These are phyloP conservation scores for Dendropsophus ebraccatus DNA, from an alignment of 2,113 vertebrate species.

Conservation along the genomic window DNA sequence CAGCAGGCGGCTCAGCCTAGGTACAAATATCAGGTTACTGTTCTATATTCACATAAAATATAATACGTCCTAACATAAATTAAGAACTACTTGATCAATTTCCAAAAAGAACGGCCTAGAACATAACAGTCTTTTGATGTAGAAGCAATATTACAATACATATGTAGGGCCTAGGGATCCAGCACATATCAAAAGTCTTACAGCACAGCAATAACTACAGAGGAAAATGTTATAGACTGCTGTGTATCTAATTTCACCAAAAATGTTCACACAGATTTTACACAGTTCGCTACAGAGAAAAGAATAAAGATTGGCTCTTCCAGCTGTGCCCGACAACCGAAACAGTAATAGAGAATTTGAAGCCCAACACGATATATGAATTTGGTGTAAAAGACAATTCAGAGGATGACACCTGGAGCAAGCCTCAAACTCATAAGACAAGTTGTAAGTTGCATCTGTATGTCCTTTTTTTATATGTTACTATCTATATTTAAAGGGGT, in stretches of 20 bases:
- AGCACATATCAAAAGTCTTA: background rate
- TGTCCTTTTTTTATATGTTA: background rate
- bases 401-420: constrained; percentile 86
- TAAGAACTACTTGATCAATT: background rate
- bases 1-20: background rate
- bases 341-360: constrained; percentile 90
- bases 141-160: background rate
- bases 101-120: background rate
- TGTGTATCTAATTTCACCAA: background rate
- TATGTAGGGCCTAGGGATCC: background rate
- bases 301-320: constrained; percentile 88
- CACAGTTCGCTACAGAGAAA: constrained; percentile 93
- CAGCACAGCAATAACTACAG: background rate
- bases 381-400: constrained; percentile 89
- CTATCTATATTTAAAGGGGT: background rate
- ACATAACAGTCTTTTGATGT: background rate
- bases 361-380: constrained; percentile 88
- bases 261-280: constrained; percentile 79
- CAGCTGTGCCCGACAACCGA: constrained; percentile 91
- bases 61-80: background rate
- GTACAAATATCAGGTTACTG: background rate
- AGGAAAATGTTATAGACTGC: background rate
- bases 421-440: constrained; percentile 83
- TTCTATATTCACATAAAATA: background rate
- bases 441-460: constrained; percentile 74